Evolutionary conservation across 1,140 invertebrate genomes (phyloP).

Genomic region (Drosophila nikananu): DNA sequence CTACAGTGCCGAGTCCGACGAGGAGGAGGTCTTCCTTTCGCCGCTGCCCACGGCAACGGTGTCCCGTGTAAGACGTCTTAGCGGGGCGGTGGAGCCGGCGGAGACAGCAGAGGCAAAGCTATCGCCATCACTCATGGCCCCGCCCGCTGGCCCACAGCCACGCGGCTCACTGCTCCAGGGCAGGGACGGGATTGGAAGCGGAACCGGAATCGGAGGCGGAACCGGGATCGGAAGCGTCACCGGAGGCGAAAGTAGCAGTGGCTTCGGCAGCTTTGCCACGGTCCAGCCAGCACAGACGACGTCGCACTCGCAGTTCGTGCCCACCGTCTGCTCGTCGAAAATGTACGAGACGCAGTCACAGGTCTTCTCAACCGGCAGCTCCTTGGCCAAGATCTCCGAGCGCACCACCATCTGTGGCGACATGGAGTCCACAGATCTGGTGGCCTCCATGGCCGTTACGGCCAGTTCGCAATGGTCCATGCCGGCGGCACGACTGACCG

Average conservation of each 20-base stretch:
- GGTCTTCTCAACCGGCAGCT: conserved; percentile 1
- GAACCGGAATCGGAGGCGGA: too few relatives aligned
- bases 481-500: conserved; percentile 1
- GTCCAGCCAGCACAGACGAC: conserved; percentile 26
- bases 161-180: conserved; percentile 44
- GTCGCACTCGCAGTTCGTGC: conserved; percentile 59
- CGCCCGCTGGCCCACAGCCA: conserved; percentile 62
- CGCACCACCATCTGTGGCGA: conserved; percentile 71
- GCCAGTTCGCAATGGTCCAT: conserved; percentile 34
- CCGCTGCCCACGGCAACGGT: conserved; percentile 35
- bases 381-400: conserved; percentile 60
- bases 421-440: conserved; percentile 40
- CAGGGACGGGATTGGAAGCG: background rate
- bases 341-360: conserved; percentile 47
- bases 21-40: conserved; percentile 56
- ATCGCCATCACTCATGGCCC: background rate
- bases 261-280: conserved; percentile 61
- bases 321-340: conserved; percentile 73
- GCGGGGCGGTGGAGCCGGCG: background rate
- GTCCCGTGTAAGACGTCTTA: conserved; percentile 8
- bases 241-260: conserved; percentile 49
- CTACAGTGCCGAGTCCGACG: conserved; percentile 5
- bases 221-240: too few relatives aligned
- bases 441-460: background rate
- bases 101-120: background rate